Conservation (phyloP, 2,797 vertebrate genomes). For the Sebastes trivittatus region DNA sequence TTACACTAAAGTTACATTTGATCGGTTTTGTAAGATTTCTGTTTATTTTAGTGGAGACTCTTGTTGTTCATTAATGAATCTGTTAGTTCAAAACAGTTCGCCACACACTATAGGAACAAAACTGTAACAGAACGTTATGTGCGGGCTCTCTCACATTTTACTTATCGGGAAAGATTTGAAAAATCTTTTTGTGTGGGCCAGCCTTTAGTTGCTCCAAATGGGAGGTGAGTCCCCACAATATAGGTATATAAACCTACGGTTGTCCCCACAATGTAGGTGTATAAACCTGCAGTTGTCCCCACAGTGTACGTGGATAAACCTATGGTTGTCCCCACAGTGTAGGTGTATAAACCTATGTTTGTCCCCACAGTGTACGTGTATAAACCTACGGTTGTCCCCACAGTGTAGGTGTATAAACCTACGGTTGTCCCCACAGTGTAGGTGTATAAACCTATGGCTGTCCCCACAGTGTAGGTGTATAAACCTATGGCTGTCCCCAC, state of each 20-base stretch:
- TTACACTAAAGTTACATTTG: too few relatives aligned
- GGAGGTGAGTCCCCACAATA: too few relatives aligned
- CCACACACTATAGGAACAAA: not conserved
- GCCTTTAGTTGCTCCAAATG: too few relatives aligned
- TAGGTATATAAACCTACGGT: not conserved
- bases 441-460: rapidly evolving
- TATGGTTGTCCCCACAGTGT: not conserved
- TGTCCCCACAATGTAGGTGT: not conserved
- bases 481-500: not conserved
- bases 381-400: not conserved
- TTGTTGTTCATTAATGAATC: too few relatives aligned
- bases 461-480: too few relatives aligned
- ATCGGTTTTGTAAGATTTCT: too few relatives aligned
- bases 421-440: not conserved
- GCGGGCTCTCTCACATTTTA: too few relatives aligned
- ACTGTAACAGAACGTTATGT: too few relatives aligned
- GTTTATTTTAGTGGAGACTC: too few relatives aligned
- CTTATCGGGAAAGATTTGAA: too few relatives aligned
- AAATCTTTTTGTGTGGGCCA: too few relatives aligned
- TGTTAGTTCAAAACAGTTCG: too few relatives aligned
- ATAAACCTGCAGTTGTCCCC: not conserved
- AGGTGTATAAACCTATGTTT: rapidly evolving
- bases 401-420: rapidly evolving
- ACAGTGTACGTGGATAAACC: rapidly evolving
- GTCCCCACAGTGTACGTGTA: not conserved